A percentile compares a stretch with the other conserved stretches of the same genome.
phyloP scores from a whole-genome alignment of 2,113 vertebrate genomes.

The Lepisosteus oculatus region DNA sequence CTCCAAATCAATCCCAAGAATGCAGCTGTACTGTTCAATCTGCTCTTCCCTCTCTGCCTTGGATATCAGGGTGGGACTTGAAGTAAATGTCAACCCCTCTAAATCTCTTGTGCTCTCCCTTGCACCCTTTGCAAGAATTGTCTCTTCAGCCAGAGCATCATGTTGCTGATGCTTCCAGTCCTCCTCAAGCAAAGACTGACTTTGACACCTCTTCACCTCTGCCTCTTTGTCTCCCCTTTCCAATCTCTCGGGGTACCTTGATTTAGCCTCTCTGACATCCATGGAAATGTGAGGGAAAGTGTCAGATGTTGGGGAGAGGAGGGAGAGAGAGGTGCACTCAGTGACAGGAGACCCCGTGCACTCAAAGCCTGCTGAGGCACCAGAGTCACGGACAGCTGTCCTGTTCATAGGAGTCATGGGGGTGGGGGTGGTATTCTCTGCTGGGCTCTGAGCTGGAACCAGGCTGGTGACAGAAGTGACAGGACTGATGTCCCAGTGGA shows the following conservation, averaged over 20 bases:
- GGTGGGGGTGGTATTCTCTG: constrained; percentile 29
- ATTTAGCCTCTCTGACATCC: constrained; percentile 24
- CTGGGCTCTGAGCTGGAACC: constrained; percentile 44
- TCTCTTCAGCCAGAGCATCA: not conserved
- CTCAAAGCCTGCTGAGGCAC: constrained; percentile 38
- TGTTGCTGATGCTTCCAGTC: constrained; percentile 25
- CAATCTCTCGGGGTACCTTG: constrained; percentile 32
- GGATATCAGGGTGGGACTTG: constrained; percentile 34
- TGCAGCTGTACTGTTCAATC: constrained; percentile 21
- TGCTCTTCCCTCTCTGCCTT: constrained; percentile 21
- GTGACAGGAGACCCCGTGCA: constrained; percentile 48
- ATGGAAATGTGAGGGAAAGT: constrained; percentile 26
- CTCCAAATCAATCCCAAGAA: constrained; percentile 22
- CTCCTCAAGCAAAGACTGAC: constrained; percentile 29
- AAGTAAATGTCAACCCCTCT: constrained; percentile 15
- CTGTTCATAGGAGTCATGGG: constrained; percentile 25
- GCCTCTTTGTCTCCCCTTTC: constrained; percentile 30
- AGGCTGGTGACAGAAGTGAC: constrained; percentile 58
- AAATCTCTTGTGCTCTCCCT: constrained; percentile 5
- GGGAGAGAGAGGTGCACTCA: constrained; percentile 55
- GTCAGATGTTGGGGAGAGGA: constrained; percentile 42
- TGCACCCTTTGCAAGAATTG: constrained; percentile 1
- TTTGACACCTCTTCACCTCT: not conserved
- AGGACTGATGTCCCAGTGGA: constrained; percentile 71
- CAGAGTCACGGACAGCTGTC: constrained; percentile 27